Conservation (phyloP, 2,113 vertebrate genomes). For the Anser brachyrhynchus region DNA sequence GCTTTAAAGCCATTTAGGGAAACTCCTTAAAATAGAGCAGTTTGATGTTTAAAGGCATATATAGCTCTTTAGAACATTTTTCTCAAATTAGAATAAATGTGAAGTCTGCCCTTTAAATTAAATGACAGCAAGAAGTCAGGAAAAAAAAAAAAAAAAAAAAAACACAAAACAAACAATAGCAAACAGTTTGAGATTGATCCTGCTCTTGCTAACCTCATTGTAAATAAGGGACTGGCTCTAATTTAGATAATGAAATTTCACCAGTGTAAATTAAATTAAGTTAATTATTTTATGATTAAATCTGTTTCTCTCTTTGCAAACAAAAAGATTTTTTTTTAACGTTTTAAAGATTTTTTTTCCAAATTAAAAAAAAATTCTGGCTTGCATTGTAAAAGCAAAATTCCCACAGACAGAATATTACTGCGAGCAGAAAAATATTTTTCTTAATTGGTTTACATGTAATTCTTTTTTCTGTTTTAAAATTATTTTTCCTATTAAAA, state of each 20-base stretch:
- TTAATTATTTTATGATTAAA: conserved; percentile 2
- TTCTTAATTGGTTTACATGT: background rate
- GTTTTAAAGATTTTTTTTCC: background rate
- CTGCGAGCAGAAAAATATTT: background rate
- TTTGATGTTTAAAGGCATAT: background rate
- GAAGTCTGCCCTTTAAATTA: conserved; percentile 37
- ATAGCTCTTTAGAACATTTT: background rate
- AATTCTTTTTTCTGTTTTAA: rapidly evolving
- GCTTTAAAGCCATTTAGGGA: background rate
- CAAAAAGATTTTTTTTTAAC: background rate
- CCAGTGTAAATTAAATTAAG: conserved; percentile 48
- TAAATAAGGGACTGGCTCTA: conserved; percentile 22
- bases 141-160: background rate
- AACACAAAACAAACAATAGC: conserved; percentile 29
- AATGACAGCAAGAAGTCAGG: background rate
- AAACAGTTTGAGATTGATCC: conserved; percentile 16
- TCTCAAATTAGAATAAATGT: background rate
- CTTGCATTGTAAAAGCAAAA: background rate
- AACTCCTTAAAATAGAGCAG: background rate
- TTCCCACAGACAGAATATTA: background rate
- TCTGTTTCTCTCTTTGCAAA: background rate
- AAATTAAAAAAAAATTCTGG: background rate
- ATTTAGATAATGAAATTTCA: conserved; percentile 49
- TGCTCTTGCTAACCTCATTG: background rate
- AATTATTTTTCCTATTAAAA: background rate